Conservation (phyloP, 2,888 invertebrate species). For the Dione juno region DNA sequence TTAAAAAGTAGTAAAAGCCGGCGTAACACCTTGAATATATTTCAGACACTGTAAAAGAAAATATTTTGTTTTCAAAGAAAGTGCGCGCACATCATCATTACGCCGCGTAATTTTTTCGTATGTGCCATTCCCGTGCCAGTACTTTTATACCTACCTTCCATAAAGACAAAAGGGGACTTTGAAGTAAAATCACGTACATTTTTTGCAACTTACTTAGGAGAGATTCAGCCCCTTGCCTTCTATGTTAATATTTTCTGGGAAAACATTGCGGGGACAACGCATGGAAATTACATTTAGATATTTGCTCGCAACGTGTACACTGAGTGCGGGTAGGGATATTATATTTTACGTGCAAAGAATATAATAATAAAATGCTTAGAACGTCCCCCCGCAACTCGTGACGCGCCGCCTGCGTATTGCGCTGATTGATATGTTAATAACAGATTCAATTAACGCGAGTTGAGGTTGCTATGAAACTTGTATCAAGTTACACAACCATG, state of each 20-base stretch:
- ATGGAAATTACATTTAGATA: conserved; percentile 84
- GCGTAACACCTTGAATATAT: conserved; percentile 64
- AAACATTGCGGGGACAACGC: conserved; percentile 83
- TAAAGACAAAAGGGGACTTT: conserved; percentile 84
- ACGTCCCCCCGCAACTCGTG: conserved; percentile 59
- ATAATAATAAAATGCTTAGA: conserved; percentile 82
- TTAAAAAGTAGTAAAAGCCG: conserved; percentile 62
- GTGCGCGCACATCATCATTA: conserved; percentile 83
- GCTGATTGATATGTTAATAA: conserved; percentile 79
- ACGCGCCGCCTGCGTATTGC: conserved; percentile 1
- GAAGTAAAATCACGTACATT: conserved; percentile 84
- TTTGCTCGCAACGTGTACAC: conserved; percentile 80
- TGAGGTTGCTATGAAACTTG: conserved; percentile 29
- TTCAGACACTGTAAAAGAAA: conserved; percentile 77
- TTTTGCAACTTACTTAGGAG: conserved; percentile 84
- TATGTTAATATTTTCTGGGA: conserved; percentile 83
- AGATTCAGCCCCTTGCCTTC: conserved; percentile 82
- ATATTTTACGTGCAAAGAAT: conserved; percentile 83
- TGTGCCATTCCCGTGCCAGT: conserved; percentile 80
- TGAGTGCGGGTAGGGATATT: conserved; percentile 81
- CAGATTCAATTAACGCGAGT: conserved; percentile 67
- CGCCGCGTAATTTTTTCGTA: conserved; percentile 81
- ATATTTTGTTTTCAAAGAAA: conserved; percentile 79
- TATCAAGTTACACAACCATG: conserved; percentile 11
- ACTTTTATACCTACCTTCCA: conserved; percentile 81